Evolutionary conservation across 53 echinoderm and acorn worm species (phyloP), one percentile per base, ranked within the genome.

Genomic region (Apostichopus leukothele): DNA sequence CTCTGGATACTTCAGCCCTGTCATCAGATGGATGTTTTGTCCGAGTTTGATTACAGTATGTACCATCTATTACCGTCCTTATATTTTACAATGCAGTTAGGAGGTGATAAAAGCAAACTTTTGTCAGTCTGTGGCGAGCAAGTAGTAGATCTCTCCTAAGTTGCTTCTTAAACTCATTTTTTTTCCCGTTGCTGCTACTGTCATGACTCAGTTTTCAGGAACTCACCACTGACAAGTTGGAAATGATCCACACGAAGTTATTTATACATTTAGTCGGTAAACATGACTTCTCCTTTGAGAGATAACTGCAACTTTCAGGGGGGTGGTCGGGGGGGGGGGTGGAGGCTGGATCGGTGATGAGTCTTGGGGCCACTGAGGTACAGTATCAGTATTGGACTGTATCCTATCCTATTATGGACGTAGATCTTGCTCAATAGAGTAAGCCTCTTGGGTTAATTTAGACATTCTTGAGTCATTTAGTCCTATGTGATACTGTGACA

Each of bases 141-240:
- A 57, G 57, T 57, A 57, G 57, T 57, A 57, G 57, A 57, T 57
- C 7, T 57, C 10, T 57, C 39, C 39, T 39, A 39, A 39, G 57
- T 57, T 57, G 20, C 14, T 13, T 19, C 20, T 71, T 2, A 71
- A 71, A 18, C 20, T 4, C 4, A 19, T 71, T n/a, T 18, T 71
- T 16, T 6, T 18, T 71, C 21, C 4, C 19, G 18, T 68, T 14
- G 16, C 21, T 71, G 6, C 14, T 6, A 1, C 57, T 57, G 20
- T 18, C 71, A 71, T 71, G 71, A 71, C 71, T 71, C 71, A 71
- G 71, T 71, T 71, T 71, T 71, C 71, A 71, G 71, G 71, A 71
- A 71, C 71, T 71, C 20, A 19, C 71, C 20, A 18, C 20, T 71
- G 71, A 71, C 71, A 71, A 71, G 20, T 71, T n/a, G 18, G 20